Evolutionary conservation across 2,888 invertebrate genomes (phyloP).

Genomic region (Agrochola lota): DNA sequence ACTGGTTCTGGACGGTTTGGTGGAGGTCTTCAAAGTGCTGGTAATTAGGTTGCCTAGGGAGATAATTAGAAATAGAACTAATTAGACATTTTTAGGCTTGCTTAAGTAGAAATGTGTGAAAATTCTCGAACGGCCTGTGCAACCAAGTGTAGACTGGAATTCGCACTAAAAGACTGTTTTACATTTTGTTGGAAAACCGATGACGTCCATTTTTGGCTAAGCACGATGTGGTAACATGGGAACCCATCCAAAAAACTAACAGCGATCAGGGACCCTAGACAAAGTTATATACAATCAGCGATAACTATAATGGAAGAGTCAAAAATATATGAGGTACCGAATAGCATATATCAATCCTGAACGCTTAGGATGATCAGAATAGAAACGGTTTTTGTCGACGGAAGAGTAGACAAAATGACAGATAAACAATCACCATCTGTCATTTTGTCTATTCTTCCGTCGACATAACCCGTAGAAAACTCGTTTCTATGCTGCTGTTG

Average conservation of each 20-base stretch:
- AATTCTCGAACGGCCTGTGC: background rate
- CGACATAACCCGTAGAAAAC: too few relatives aligned
- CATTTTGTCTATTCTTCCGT: too few relatives aligned
- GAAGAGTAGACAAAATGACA: too few relatives aligned
- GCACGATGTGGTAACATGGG: background rate
- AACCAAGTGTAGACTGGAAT: background rate
- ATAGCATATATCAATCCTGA: too few relatives aligned
- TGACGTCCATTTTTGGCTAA: background rate
- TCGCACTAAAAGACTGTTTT: background rate
- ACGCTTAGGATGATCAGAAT: too few relatives aligned
- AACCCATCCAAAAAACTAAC: background rate
- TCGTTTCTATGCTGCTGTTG: too few relatives aligned
- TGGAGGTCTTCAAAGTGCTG: constrained; percentile 31
- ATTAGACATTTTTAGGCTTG: constrained; percentile 5
- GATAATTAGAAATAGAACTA: background rate
- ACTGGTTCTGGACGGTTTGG: constrained; percentile 36
- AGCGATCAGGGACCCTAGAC: background rate
- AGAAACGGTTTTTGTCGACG: too few relatives aligned
- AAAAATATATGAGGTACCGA: too few relatives aligned
- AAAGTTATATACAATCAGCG: too few relatives aligned
- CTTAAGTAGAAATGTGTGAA: background rate
- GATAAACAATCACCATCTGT: too few relatives aligned
- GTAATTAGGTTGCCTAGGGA: background rate
- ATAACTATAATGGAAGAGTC: too few relatives aligned
- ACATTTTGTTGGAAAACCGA: background rate